Conservation (phyloP, 2,797 vertebrate species). For the Carcharodon carcharias region DNA sequence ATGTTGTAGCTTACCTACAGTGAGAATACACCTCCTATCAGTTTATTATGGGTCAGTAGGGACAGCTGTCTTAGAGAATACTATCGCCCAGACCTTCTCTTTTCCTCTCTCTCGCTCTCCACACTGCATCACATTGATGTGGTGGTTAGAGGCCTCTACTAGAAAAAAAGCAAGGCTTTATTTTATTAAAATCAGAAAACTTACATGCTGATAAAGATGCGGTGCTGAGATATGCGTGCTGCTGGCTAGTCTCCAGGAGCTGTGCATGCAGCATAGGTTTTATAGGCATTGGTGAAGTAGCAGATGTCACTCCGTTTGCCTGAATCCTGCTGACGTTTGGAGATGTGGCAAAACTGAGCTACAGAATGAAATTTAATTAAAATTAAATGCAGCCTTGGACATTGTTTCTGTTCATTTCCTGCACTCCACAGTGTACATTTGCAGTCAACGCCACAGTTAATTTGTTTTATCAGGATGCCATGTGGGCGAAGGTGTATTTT, state of each 20-base stretch:
- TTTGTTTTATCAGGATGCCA: slow-evolving; percentile 82
- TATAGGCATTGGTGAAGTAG: slow-evolving; percentile 75
- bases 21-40: background rate
- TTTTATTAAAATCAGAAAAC: slow-evolving; percentile 38
- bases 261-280: slow-evolving; percentile 71
- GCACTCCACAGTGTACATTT: slow-evolving; percentile 61
- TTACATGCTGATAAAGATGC: slow-evolving; percentile 49
- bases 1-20: background rate
- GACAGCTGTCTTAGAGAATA: background rate
- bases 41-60: slow-evolving; percentile 13
- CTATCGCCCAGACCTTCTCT: background rate
- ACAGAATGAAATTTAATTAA: slow-evolving; percentile 89
- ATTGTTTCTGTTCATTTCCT: slow-evolving; percentile 69
- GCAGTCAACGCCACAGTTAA: slow-evolving; percentile 67
- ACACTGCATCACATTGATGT: background rate
- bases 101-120: background rate
- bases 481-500: slow-evolving; percentile 68
- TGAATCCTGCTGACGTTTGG: slow-evolving; percentile 95
- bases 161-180: background rate
- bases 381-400: slow-evolving; percentile 77
- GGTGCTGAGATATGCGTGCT: slow-evolving; percentile 54
- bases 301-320: slow-evolving; percentile 96
- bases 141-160: background rate
- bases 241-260: slow-evolving; percentile 69
- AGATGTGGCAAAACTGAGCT: slow-evolving; percentile 77